Evolutionary conservation across 1,140 invertebrate genomes (phyloP).

Genomic region (Drosophila nikananu): DNA sequence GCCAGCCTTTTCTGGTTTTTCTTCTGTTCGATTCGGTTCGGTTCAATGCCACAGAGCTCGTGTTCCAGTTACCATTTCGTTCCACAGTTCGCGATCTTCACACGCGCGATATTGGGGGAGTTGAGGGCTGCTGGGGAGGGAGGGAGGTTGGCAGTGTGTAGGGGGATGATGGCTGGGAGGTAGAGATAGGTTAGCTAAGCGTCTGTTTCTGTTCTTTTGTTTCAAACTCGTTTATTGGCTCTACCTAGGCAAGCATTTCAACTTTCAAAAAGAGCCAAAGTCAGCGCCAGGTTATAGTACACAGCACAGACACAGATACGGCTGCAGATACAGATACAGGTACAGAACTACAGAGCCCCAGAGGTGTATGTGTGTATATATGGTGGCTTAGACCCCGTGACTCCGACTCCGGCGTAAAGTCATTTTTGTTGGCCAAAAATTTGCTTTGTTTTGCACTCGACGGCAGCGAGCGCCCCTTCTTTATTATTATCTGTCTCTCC

Average conservation of each 20-base stretch:
- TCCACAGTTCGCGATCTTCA: slow-evolving; percentile 73
- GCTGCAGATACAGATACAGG: slow-evolving; percentile 16
- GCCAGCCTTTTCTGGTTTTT: slow-evolving; percentile 30
- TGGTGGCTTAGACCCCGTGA: slow-evolving; percentile 47
- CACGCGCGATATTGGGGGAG: slow-evolving; percentile 43
- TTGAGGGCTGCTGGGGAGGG: slow-evolving; percentile 1
- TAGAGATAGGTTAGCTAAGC: slow-evolving; percentile 56
- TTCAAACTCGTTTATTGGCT: slow-evolving; percentile 79
- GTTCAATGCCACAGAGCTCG: slow-evolving; percentile 43
- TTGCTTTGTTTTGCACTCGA: slow-evolving; percentile 52
- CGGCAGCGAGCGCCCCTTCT: slow-evolving; percentile 26
- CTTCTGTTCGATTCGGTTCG: slow-evolving; percentile 23
- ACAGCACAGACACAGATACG: slow-evolving; percentile 16
- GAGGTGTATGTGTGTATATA: slow-evolving; percentile 6
- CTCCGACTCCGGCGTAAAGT: slow-evolving; percentile 36
- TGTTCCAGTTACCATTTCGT: slow-evolving; percentile 69
- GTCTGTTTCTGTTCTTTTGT: slow-evolving; percentile 83
- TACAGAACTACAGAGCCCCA: slow-evolving; percentile 27
- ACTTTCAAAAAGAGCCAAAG: slow-evolving; percentile 73
- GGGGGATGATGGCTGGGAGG: slow-evolving; percentile 16
- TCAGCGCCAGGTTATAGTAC: slow-evolving; percentile 68
- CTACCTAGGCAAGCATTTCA: slow-evolving; percentile 70
- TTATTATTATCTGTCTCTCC: slow-evolving; percentile 37
- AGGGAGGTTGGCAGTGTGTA: background rate
- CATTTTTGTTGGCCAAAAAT: slow-evolving; percentile 63